Conservation (phyloP, 1,140 invertebrate genomes). For the Medauroidea extradentata region DNA sequence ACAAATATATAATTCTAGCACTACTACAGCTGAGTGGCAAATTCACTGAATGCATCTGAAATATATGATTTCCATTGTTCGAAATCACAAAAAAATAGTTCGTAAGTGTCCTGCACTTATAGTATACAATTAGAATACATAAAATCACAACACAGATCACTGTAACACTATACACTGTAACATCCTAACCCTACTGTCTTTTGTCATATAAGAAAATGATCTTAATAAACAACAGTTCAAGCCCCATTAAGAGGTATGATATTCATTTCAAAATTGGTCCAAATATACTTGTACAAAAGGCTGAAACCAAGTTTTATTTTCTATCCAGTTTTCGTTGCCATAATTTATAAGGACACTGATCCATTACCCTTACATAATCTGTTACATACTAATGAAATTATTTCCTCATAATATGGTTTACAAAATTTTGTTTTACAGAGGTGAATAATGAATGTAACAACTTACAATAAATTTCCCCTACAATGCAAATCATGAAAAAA, state of each 20-base stretch:
- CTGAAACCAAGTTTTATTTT: background rate
- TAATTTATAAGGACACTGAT: slow-evolving; percentile 9
- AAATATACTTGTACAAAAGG: background rate
- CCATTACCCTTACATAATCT: background rate
- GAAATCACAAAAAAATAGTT: slow-evolving; percentile 5
- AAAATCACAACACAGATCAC: slow-evolving; percentile 7
- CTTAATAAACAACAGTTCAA: background rate
- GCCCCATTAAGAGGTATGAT: background rate
- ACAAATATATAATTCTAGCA: background rate
- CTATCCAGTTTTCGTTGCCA: slow-evolving; percentile 8
- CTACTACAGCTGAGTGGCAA: background rate
- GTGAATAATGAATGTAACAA: background rate
- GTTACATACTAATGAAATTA: background rate
- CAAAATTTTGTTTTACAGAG: background rate
- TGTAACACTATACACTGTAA: slow-evolving; percentile 1
- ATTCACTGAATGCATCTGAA: background rate
- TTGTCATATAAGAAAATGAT: background rate
- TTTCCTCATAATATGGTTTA: background rate
- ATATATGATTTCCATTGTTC: background rate
- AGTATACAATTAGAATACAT: background rate
- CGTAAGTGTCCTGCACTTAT: slow-evolving; percentile 13
- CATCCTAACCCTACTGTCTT: slow-evolving; percentile 10
- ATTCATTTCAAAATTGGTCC: slow-evolving; percentile 10
- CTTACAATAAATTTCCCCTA: background rate
- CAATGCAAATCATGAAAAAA: background rate